Conservation (phyloP, 2,113 vertebrate genomes). For the Sarotherodon lohbergeri region DNA sequence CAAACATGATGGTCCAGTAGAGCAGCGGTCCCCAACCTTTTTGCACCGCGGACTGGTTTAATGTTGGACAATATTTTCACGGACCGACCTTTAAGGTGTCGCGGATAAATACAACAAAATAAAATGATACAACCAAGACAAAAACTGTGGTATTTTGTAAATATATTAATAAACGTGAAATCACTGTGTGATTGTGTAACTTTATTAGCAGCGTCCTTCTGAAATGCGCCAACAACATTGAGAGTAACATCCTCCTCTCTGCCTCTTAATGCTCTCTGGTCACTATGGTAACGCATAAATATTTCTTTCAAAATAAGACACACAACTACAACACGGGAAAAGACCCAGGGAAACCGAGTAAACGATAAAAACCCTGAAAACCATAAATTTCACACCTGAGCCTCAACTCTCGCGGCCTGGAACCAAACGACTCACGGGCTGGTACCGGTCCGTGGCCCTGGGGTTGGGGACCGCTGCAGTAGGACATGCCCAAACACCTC, state of each 20-base stretch:
- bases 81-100: neutral
- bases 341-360: neutral
- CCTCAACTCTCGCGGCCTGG: neutral
- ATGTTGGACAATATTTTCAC: neutral
- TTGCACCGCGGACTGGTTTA: neutral
- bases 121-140: neutral
- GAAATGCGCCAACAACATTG: neutral
- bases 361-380: neutral
- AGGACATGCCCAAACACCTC: neutral
- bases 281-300: neutral
- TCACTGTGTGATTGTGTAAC: neutral
- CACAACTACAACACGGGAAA: neutral
- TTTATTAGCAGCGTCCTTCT: neutral
- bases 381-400: neutral
- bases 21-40: neutral
- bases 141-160: no score
- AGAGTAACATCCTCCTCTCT: neutral
- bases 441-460: accelerated
- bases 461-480: neutral
- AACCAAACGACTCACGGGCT: neutral
- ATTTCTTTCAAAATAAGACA: neutral
- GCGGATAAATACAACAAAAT: neutral
- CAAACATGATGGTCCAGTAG: neutral
- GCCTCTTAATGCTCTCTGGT: neutral
- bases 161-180: no score